These are phyloP conservation scores for Microhierax caerulescens DNA, from an alignment of 2,797 vertebrate genomes.

Conservation along the genomic window DNA sequence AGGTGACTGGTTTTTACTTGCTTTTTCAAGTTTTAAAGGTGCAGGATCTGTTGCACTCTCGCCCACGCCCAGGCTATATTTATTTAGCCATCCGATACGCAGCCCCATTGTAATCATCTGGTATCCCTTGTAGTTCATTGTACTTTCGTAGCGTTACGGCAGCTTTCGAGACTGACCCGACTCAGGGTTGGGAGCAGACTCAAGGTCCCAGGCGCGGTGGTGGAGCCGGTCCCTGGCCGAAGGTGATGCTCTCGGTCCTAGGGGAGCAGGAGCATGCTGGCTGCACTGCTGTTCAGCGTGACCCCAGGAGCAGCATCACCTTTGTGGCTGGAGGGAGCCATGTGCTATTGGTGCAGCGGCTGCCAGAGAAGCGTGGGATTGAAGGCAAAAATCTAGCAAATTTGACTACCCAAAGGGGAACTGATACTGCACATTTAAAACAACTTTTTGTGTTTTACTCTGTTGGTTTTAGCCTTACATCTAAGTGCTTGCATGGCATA, in stretches of 20 bases:
- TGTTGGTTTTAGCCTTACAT: constrained; percentile 80
- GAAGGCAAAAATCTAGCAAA: background rate
- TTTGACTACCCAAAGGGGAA: background rate
- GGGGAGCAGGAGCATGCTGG: background rate
- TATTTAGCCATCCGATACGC: background rate
- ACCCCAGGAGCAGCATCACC: background rate
- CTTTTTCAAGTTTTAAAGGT: constrained; percentile 81
- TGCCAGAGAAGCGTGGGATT: background rate
- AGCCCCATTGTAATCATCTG: background rate
- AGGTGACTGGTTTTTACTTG: constrained; percentile 62
- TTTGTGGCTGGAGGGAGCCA: background rate
- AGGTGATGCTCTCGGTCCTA: constrained; percentile 20
- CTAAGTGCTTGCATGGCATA: constrained; percentile 90
- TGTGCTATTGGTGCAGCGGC: background rate
- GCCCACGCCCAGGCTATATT: background rate
- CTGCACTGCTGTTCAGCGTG: constrained; percentile 16
- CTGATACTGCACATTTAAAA: constrained; percentile 81
- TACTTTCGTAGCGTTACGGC: background rate
- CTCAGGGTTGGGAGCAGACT: constrained; percentile 44
- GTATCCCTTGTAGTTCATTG: constrained; percentile 15
- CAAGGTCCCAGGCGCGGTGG: background rate
- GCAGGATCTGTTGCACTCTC: constrained; percentile 72
- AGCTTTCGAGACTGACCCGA: constrained; percentile 12
- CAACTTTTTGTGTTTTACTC: constrained; percentile 72
- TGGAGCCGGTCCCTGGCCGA: constrained; percentile 19